Evolutionary conservation across 35 echinoderm and acorn worm species (phyloP).

Genomic region (Apostichopus californicus): DNA sequence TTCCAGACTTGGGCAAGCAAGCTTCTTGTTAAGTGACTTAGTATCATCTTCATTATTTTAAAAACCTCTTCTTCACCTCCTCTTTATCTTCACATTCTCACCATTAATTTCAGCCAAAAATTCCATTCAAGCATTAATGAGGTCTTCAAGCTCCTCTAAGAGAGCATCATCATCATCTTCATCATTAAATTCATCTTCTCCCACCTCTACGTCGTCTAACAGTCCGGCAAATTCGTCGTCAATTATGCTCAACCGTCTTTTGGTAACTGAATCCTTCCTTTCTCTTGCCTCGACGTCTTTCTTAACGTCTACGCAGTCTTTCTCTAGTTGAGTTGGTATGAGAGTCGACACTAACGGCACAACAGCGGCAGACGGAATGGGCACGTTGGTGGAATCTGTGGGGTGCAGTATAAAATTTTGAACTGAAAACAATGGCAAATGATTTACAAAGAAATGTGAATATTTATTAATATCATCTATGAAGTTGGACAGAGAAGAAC

Average conservation of each 20-base stretch:
- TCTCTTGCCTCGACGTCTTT: neutral
- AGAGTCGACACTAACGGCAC: neutral
- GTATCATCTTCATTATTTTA: neutral
- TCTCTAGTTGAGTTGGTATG: neutral
- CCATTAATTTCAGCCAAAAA: neutral
- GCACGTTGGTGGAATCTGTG: neutral
- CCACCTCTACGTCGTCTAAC: neutral
- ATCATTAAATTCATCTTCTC: neutral
- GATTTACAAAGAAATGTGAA: too few relatives aligned
- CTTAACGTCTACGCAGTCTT: neutral
- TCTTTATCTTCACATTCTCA: neutral
- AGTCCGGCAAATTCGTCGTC: conserved; percentile 16
- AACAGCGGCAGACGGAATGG: neutral
- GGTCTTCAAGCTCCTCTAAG: conserved; percentile 17
- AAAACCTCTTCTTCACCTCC: too few relatives aligned
- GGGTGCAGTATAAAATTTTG: neutral
- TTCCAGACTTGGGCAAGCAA: too few relatives aligned
- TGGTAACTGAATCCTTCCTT: neutral
- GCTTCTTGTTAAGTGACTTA: too few relatives aligned
- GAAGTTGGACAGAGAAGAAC: too few relatives aligned
- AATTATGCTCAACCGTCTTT: neutral
- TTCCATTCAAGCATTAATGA: conserved; percentile 16
- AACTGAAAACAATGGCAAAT: neutral
- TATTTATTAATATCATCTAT: too few relatives aligned
- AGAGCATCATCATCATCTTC: conserved; percentile 31